Percentiles rank a stretch among this genome's conserved stretches.
Conservation (phyloP, 2,888 invertebrate species). For the Dicyrtoma fusca region DNA sequence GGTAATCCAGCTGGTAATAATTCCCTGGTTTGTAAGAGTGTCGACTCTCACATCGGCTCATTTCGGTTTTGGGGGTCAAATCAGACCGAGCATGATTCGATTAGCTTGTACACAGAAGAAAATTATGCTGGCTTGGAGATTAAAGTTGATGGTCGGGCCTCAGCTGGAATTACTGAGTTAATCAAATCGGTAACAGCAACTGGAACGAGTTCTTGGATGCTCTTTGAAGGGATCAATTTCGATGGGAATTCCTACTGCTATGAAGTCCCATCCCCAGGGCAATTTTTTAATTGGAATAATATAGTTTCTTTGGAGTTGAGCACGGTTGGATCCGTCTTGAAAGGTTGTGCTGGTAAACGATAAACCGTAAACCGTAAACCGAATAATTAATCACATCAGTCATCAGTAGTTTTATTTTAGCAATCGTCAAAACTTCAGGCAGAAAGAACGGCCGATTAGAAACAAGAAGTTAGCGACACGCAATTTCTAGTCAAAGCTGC, state of each 20-base stretch:
- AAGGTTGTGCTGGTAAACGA: not conserved
- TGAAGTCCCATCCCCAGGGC: not conserved
- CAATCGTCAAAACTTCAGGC: no score
- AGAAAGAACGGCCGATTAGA: no score
- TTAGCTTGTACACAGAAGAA: not conserved
- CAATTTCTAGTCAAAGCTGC: no score
- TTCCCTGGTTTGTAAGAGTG: no score
- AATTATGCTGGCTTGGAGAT: not conserved
- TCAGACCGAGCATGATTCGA: not conserved
- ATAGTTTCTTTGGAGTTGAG: not conserved
- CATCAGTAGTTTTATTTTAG: no score
- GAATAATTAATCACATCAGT: no score
- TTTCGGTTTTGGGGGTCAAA: not conserved
- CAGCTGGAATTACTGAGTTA: not conserved
- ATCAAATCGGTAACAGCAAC: not conserved
- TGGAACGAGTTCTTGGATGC: not conserved
- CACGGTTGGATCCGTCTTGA: not conserved
- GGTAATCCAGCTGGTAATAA: no score
- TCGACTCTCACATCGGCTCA: not conserved
- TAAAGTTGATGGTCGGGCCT: not conserved
- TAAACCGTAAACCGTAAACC: no score
- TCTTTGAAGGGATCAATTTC: not conserved
- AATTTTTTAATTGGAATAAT: not conserved
- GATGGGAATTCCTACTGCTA: slow-evolving; percentile 9
- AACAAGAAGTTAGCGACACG: no score